These are phyloP conservation scores for Leptopterna dolabrata DNA, from an alignment of 2,888 invertebrate species.

Conservation along the genomic window DNA sequence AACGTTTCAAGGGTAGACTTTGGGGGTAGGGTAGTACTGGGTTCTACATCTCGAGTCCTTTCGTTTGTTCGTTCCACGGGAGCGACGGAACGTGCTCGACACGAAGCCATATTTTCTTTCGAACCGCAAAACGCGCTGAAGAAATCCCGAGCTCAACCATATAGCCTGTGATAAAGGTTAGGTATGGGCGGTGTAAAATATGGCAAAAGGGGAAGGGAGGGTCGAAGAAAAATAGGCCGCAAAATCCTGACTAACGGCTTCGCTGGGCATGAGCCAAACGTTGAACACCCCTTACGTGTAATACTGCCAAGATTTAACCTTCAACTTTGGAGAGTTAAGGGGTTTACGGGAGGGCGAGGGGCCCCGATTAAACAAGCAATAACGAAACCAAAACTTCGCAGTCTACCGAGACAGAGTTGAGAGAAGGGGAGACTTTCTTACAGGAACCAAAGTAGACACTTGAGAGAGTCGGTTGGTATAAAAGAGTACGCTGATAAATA, in stretches of 20 bases:
- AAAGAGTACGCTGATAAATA: too few species aligned
- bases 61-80: neutral
- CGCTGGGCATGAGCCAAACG: neutral
- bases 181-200: neutral
- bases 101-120: slow-evolving; percentile 1
- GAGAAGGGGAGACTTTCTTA: neutral
- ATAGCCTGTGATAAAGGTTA: neutral
- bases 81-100: neutral
- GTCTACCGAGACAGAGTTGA: neutral
- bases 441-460: neutral
- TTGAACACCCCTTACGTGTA: neutral
- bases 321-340: slow-evolving; percentile 3
- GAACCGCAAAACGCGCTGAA: neutral
- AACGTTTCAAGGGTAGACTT: too few species aligned
- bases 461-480: too few species aligned
- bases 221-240: neutral
- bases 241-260: slow-evolving; percentile 2
- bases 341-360: neutral
- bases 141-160: neutral
- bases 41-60: neutral
- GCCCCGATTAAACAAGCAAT: neutral
- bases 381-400: neutral
- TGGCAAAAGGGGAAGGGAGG: neutral
- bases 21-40: too few species aligned
- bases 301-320: slow-evolving; percentile 9